Evolutionary conservation across 2,113 vertebrate genomes (phyloP), one percentile per base, ranked within the genome.

Genomic region (Tonatia bakeri): DNA sequence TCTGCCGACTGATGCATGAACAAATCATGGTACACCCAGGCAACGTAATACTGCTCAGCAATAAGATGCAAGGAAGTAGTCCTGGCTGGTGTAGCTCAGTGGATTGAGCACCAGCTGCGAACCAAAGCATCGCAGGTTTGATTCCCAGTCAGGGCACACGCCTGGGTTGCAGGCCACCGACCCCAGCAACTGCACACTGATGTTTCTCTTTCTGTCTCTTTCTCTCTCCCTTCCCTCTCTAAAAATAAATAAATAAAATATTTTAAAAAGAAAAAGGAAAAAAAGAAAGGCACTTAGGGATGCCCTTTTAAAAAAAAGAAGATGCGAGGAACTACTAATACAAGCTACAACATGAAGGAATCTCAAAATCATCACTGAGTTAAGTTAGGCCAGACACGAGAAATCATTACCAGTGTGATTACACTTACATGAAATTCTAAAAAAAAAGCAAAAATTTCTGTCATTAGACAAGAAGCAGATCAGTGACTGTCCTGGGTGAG

Each of bases 311-410:
- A n/a, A n/a, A n/a, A n/a, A n/a, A n/a, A n/a, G n/a, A n/a, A n/a
- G n/a, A n/a, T n/a, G n/a, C n/a, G n/a, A n/a, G n/a, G n/a, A n/a
- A 76, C 64, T 73, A 94, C 22, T 87, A 45, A 40, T 10, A 90
- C 83, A 87, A 1, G 1, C 10, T 90, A 84, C 52, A 82, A 94
- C 59, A 52, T n/a, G 43, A 15, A 94, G 31, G 54, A 56, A 75
- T 80, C 31, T 70, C 64, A 69, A 85, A 90, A 88, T 61, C 64
- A 90, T 69, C 90, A 91, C 13, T 87, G 54, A 54, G 24, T 83
- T 75, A 83, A 95, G 91, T 91, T 56, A 92, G 87, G 45, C 36
- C 91, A 87, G 26, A 91, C 36, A 93, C 47, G 70, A 36, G 73
- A 61, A 31, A 45, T 24, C 65, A 38, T 52, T 54, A 61, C 64